phyloP scores from a whole-genome alignment of 2,797 vertebrate species.

The Periparus ater region DNA sequence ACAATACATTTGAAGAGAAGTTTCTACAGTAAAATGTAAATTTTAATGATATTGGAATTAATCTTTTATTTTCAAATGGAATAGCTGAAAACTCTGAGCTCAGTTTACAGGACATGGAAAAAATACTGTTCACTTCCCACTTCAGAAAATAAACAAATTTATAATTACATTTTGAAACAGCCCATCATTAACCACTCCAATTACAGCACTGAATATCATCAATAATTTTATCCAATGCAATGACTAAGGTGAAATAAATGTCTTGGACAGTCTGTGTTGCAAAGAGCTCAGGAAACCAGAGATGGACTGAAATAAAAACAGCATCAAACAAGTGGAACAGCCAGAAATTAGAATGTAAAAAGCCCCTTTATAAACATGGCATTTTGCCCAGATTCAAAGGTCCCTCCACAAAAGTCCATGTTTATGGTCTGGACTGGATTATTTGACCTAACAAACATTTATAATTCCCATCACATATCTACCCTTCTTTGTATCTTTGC shows the following conservation, averaged over 20 bases:
- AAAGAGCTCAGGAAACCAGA: not conserved
- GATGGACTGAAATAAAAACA: not conserved
- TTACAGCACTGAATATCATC: not conserved
- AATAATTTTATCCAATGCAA: not conserved
- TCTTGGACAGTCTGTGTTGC: not conserved
- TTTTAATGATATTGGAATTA: not conserved
- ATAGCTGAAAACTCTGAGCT: not conserved
- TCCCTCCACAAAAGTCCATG: conserved; percentile 8
- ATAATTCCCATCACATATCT: not conserved
- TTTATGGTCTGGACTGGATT: conserved; percentile 35
- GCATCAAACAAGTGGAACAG: not conserved
- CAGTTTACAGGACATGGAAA: not conserved
- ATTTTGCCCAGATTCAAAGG: conserved; percentile 44
- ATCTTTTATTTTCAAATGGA: not conserved
- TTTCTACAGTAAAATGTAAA: not conserved
- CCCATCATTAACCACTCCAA: not conserved
- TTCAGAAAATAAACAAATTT: not conserved
- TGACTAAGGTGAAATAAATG: not conserved
- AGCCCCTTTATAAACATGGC: conserved; percentile 13
- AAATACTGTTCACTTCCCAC: not conserved
- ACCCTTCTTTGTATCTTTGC: not conserved
- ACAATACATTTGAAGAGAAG: not conserved
- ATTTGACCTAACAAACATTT: conserved; percentile 30
- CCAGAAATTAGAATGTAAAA: conserved; percentile 19
- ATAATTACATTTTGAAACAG: not conserved